These are phyloP conservation scores for Ranitomeya variabilis DNA, from an alignment of 2,113 vertebrate genomes.

Conservation along the genomic window DNA sequence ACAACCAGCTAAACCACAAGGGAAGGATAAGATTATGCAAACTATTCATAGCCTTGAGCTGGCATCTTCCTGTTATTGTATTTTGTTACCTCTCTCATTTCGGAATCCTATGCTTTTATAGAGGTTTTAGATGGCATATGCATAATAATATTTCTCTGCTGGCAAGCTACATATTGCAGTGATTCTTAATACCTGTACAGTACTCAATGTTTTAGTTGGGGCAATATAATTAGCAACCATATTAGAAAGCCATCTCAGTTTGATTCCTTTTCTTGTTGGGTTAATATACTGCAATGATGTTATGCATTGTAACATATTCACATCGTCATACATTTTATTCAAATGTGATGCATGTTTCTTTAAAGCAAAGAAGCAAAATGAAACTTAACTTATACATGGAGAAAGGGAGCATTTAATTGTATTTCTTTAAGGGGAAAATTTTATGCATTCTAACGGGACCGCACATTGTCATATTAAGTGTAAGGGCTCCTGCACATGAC, in stretches of 20 bases:
- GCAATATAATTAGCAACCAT: neutral
- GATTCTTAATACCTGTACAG: neutral
- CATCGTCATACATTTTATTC: neutral
- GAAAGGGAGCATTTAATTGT: neutral
- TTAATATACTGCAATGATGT: neutral
- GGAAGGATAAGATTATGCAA: slow-evolving; percentile 12
- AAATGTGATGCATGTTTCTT: neutral
- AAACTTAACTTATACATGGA: neutral
- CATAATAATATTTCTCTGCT: neutral
- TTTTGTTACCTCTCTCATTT: neutral
- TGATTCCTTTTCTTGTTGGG: neutral
- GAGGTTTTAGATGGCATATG: neutral
- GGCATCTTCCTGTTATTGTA: neutral
- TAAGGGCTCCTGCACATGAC: no score
- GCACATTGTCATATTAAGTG: no score
- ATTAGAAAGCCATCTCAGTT: neutral
- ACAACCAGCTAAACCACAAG: neutral
- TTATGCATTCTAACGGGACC: no score
- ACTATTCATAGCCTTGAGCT: slow-evolving; percentile 7
- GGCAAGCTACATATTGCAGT: neutral
- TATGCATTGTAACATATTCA: no score
- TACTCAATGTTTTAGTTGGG: neutral
- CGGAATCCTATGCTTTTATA: neutral
- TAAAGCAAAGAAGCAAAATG: neutral
- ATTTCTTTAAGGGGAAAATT: no score